Base-by-base conservation (phyloP, 2,113 vertebrate genomes). In the Micromys minutus region DNA sequence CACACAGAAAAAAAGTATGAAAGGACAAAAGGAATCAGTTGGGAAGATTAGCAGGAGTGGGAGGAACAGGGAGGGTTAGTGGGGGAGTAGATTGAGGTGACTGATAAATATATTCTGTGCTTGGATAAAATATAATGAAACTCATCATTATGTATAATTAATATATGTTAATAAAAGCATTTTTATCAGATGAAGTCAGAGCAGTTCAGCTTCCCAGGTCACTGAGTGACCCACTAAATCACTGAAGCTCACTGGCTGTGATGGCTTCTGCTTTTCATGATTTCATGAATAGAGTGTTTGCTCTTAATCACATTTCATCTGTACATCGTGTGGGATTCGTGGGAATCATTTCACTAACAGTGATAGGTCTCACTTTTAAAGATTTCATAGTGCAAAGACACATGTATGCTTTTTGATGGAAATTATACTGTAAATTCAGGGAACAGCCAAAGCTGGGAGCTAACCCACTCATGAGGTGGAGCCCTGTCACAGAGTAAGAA, bases 371-470 rank as follows among this genome's bases (percentile, higher is more conserved):
- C 52, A 88, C 59, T 67, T 77, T 97, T 94, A 95, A 94, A 87
- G 47, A 85, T 86, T 85, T 92, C 67, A 77, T 92, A 55, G 9
- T 95, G 26, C 55, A 93, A 91, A 91, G 87, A 90, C 26, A 84
- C 5, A 39, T 71, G 19, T 75, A 74, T 85, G 17, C 77, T 36
- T 95, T 87, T 71, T 87, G 77, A 84, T 74, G 57, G 75, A 97
- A 95, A 75, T 80, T 89, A 17, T 89, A 67, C 69, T 71, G 7
- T 89, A 93, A 95, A 89, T 95, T 91, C 81, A 92, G 80, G 88
- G 79, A 95, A 92, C 29, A 3, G 24, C 57, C 50, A 94, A 76
- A 81, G 22, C 88, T 88, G 55, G 61, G 93, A 95, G 77, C 69
- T 95, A 94, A 86, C 84, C 79, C n/a, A 50, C 84, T 81, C 19